Percentiles rank a stretch among this genome's conserved stretches.
Evolutionary conservation across 2,888 invertebrate genomes (phyloP).

Genomic region (Arctia plantaginis): DNA sequence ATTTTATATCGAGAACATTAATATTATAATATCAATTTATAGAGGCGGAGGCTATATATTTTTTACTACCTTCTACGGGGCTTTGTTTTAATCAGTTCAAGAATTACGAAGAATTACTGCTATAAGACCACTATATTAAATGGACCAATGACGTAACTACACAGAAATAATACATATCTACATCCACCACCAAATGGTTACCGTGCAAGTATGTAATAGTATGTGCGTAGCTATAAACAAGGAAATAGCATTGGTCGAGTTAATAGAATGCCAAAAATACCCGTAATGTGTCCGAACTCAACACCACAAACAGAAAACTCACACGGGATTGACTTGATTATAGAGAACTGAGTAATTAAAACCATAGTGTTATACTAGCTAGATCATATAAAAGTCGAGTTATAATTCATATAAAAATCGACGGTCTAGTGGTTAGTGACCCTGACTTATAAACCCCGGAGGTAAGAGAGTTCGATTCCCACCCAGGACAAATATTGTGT

Average conservation of each 20-base stretch:
- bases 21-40: too few species aligned
- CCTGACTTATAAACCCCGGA: too few species aligned
- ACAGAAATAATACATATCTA: neutral
- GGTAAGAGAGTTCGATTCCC: too few species aligned
- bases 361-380: neutral
- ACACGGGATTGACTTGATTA: neutral
- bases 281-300: constrained; percentile 49
- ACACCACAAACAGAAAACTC: constrained; percentile 53
- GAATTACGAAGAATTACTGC: too few species aligned
- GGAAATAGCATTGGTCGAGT: constrained; percentile 67
- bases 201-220: neutral
- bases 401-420: too few species aligned
- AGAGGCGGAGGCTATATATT: neutral
- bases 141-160: constrained; percentile 10
- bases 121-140: neutral
- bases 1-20: too few species aligned
- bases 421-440: too few species aligned
- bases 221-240: constrained; percentile 61
- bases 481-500: too few species aligned
- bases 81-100: too few species aligned
- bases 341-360: neutral
- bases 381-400: too few species aligned
- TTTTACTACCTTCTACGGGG: neutral
- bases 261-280: constrained; percentile 74
- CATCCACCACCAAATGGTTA: neutral